These are phyloP conservation scores for Microtus pennsylvanicus DNA, from an alignment of 2,113 vertebrate genomes.

Conservation along the genomic window DNA sequence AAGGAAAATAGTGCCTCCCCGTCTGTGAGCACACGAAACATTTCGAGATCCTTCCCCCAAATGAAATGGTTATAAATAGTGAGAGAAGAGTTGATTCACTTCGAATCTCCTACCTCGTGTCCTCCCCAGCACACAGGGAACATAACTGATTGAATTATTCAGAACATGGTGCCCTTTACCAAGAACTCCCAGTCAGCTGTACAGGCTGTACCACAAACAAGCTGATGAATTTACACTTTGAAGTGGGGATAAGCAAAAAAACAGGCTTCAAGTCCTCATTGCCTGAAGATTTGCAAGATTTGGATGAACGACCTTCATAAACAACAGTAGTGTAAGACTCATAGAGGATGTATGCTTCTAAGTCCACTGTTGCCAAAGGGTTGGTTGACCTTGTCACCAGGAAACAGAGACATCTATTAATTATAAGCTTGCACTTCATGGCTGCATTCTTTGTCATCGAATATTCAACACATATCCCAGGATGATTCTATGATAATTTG, in stretches of 20 bases:
- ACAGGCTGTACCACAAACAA: conserved; percentile 63
- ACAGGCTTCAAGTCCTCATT: background rate
- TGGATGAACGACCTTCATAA: background rate
- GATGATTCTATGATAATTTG: conserved; percentile 57
- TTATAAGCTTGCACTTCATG: conserved; percentile 19
- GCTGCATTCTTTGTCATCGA: conserved; percentile 30
- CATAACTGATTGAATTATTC: conserved; percentile 69
- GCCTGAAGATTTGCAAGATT: background rate
- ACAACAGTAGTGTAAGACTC: background rate
- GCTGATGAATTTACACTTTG: conserved; percentile 21
- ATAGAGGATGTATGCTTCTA: background rate
- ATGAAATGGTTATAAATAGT: conserved; percentile 52
- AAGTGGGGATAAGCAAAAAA: background rate
- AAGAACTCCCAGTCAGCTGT: conserved; percentile 39
- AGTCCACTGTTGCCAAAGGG: background rate
- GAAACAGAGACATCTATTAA: conserved; percentile 47
- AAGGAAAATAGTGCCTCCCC: conserved; percentile 23
- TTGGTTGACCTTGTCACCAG: conserved; percentile 10
- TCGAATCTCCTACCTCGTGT: conserved; percentile 29
- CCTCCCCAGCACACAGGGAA: conserved; percentile 51
- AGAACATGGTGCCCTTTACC: conserved; percentile 69
- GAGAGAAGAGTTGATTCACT: conserved; percentile 59
- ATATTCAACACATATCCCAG: conserved; percentile 36
- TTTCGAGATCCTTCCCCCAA: conserved; percentile 25
- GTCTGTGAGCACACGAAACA: conserved; percentile 16